Evolutionary conservation across 2,888 invertebrate species (phyloP).

Genomic region (Balanococcus diminutus): DNA sequence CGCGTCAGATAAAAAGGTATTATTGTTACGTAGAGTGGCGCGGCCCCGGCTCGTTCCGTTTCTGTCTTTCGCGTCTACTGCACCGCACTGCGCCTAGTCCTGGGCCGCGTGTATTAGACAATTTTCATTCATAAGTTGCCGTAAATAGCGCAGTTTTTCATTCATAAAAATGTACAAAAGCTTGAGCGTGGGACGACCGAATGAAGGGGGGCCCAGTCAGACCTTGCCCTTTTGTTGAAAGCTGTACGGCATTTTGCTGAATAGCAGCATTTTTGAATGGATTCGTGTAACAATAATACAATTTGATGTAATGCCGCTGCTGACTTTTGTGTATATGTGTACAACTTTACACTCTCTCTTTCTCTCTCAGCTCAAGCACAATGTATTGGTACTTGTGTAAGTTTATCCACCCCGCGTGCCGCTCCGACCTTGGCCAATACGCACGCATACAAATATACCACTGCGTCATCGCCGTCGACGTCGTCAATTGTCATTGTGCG

Average conservation of each 20-base stretch:
- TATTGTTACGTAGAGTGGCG: constrained; percentile 36
- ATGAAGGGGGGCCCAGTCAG: constrained; percentile 11
- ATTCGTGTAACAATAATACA: constrained; percentile 52
- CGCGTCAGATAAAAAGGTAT: constrained; percentile 54
- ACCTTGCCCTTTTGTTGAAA: constrained; percentile 53
- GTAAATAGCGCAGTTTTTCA: constrained; percentile 52
- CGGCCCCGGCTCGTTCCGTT: not conserved
- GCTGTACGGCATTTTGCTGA: constrained; percentile 52
- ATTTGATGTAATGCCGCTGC: constrained; percentile 52
- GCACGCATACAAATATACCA: not conserved
- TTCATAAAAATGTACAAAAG: constrained; percentile 54
- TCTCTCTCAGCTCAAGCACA: constrained; percentile 38
- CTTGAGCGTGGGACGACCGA: constrained; percentile 46
- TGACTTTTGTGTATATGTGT: constrained; percentile 50
- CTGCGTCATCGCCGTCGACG: not conserved
- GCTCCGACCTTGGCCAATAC: not conserved
- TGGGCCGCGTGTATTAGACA: constrained; percentile 46
- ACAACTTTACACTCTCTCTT: constrained; percentile 49
- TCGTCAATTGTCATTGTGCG: constrained; percentile 47
- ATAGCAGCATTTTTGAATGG: constrained; percentile 54
- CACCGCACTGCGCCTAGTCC: not conserved
- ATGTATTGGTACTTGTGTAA: constrained; percentile 53
- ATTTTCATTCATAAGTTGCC: constrained; percentile 53
- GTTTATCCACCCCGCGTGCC: constrained; percentile 3
- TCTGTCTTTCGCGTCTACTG: not conserved